Evolutionary conservation across 1,140 invertebrate genomes (phyloP).

Genomic region (Muscidifurax raptorellus): DNA sequence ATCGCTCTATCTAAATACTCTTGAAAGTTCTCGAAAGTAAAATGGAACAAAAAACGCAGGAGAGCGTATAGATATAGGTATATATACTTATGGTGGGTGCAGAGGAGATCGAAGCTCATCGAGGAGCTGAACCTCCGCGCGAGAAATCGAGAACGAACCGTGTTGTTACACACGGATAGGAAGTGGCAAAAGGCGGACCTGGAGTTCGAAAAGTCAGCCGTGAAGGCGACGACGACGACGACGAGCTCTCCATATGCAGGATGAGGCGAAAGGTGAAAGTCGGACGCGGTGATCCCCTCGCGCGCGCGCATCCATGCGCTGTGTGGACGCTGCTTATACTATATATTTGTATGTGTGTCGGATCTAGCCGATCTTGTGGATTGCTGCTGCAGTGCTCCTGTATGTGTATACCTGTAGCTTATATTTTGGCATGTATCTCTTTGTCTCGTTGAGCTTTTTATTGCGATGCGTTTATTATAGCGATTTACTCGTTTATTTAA

Average conservation of each 20-base stretch:
- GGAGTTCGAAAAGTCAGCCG: slow-evolving; percentile 68
- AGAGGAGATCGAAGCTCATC: background rate
- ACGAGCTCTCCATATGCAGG: slow-evolving; percentile 63
- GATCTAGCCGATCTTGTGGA: too few relatives aligned
- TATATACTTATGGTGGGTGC: background rate
- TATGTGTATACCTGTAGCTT: background rate
- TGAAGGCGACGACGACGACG: slow-evolving; percentile 65
- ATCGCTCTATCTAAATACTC: too few relatives aligned
- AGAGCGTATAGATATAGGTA: too few relatives aligned
- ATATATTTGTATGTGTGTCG: background rate
- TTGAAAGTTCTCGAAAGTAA: too few relatives aligned
- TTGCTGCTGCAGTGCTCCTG: too few relatives aligned
- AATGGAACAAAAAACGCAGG: too few relatives aligned
- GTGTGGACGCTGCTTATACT: background rate
- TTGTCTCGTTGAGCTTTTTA: background rate
- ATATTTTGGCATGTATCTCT: background rate
- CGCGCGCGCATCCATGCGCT: background rate
- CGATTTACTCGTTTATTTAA: too few relatives aligned
- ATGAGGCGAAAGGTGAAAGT: slow-evolving; percentile 75
- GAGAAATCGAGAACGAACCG: slow-evolving; percentile 6
- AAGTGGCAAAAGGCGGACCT: slow-evolving; percentile 34
- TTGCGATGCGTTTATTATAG: background rate
- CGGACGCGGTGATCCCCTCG: slow-evolving; percentile 37
- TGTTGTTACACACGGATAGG: background rate
- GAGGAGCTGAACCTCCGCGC: background rate